Base-by-base conservation (phyloP, 2,888 invertebrate genomes). In the Hipparchia sbordonii region DNA sequence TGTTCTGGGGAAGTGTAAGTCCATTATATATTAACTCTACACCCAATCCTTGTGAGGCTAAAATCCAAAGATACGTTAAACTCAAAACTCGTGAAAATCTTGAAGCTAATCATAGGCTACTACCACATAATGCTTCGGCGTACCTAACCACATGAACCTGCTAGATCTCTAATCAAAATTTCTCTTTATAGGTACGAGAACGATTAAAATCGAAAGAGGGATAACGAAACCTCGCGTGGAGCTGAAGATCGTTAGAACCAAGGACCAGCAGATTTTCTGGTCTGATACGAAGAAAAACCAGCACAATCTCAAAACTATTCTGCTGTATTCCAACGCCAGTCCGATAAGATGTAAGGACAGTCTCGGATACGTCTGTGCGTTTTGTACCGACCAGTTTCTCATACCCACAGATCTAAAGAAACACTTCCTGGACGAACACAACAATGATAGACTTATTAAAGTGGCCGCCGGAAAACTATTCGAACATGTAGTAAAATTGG, bases 261-360 rank as follows among this genome's bases (percentile, higher is more conserved):
- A 54, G 65, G 51, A 61, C 81, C 80, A 73, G 71, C 70, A 71
- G 48, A 70, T 59, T 45, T 73, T 62, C 52, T 62, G 76, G 48
- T 74, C 78, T 5, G 81, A 81, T 13, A 66, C 76, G 6, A 79
- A 78, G 74, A 83, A 85, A 77, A 84, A 87, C 67, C 81, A 80
- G 69, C 75, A 82, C 6, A 88, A 88, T 72, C 74, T 89, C 7
- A 82, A 74, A 66, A 75, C 82, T 23, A 84, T 89, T 39, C 76
- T 89, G 39, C 77, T 82, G 0, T 81, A 84, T 70, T 89, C 89
- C 0, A 89, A 89, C 67, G 89, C 89, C 0, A 89, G 76, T n/a
- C 87, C 85, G 0, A 84, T 89, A n/a, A 78, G 85, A 67, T 77
- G 77, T 33, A 83, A 85, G 71, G 83, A 84, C 71, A 76, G 79